Percentiles rank a stretch among this genome's conserved stretches.
Conservation (phyloP, 2,797 vertebrate genomes). For the Myiotriccus ornatus region DNA sequence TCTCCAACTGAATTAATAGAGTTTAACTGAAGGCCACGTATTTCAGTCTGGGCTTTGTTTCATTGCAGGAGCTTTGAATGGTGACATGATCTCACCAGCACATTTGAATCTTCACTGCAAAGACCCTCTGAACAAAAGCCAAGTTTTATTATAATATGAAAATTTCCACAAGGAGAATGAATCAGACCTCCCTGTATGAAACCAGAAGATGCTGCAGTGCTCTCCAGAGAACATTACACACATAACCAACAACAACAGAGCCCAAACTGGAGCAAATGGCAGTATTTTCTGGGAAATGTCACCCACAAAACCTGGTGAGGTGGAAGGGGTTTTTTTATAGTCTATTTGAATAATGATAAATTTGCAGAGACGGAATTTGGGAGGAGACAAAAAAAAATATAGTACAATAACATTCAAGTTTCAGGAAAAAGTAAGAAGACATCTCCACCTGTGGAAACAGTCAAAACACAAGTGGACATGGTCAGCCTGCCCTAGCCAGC, state of each 20-base stretch:
- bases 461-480: neutral
- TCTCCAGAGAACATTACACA: neutral
- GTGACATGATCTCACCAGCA: neutral
- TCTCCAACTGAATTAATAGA: neutral
- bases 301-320: neutral
- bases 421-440: neutral
- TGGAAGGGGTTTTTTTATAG: neutral
- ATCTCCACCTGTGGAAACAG: neutral
- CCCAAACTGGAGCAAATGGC: neutral
- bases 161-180: neutral
- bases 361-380: neutral
- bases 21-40: neutral
- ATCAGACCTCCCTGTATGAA: neutral
- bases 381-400: neutral
- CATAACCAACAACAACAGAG: neutral
- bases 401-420: neutral
- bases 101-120: neutral
- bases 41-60: neutral
- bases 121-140: neutral
- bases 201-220: neutral
- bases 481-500: neutral
- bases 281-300: neutral
- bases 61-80: neutral
- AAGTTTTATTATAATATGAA: neutral
- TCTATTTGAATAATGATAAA: neutral